Percentiles rank a stretch among this genome's conserved stretches.
Conservation (phyloP, 2,113 vertebrate species). For the Gopherus flavomarginatus region DNA sequence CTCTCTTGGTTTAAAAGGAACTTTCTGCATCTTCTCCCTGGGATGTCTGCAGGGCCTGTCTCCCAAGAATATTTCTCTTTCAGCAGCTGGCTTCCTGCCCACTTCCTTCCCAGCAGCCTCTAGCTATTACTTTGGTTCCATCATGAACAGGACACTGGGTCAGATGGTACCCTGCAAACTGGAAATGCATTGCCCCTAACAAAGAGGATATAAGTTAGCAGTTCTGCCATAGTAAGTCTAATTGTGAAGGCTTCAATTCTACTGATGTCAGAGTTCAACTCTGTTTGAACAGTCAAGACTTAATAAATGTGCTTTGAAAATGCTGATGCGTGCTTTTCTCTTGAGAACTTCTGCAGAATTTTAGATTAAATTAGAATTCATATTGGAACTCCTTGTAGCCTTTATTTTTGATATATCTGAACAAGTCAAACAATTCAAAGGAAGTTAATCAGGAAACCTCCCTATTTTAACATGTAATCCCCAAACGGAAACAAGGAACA, state of each 20-base stretch:
- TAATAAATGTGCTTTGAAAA: constrained; percentile 23
- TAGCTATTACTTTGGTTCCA: neutral
- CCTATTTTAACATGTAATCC: neutral
- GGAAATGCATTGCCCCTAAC: neutral
- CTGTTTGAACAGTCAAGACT: constrained; percentile 44
- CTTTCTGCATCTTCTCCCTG: neutral
- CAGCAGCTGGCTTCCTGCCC: neutral
- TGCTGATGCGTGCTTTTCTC: neutral
- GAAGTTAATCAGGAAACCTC: constrained; percentile 1
- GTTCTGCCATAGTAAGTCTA: constrained; percentile 15
- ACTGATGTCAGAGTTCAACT: constrained; percentile 40
- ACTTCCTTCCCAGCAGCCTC: neutral
- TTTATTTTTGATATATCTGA: neutral
- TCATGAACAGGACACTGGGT: neutral
- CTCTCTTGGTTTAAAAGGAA: neutral
- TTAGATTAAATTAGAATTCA: constrained; percentile 43
- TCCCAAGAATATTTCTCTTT: constrained; percentile 14
- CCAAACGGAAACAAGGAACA: constrained; percentile 7
- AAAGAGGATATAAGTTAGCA: constrained; percentile 19
- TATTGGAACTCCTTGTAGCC: neutral
- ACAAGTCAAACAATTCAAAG: constrained; percentile 33
- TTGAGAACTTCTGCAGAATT: constrained; percentile 28
- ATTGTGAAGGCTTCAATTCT: constrained; percentile 49
- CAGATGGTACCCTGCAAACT: neutral
- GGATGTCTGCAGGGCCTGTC: neutral